Evolutionary conservation across 2,797 vertebrate genomes (phyloP).

Genomic region (Anisognathus igniventris): DNA sequence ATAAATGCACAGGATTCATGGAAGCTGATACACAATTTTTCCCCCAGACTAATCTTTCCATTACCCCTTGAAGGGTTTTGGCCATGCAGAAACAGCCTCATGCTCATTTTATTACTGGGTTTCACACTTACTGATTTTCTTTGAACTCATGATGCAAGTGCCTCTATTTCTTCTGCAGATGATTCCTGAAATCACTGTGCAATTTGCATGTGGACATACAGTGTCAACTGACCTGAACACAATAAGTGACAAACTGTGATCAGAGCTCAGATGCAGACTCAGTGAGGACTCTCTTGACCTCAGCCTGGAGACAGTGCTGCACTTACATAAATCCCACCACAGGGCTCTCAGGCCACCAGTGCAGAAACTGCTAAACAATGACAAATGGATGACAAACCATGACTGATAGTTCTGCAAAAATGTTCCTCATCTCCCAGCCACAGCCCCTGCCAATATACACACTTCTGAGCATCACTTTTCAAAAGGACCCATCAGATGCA

Average conservation of each 20-base stretch:
- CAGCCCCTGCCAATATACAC: background rate
- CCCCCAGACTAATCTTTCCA: background rate
- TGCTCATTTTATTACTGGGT: background rate
- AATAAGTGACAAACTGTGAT: background rate
- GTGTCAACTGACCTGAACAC: background rate
- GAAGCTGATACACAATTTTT: background rate
- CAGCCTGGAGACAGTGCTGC: background rate
- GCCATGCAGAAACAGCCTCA: conserved; percentile 6
- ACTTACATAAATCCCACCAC: background rate
- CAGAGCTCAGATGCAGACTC: background rate
- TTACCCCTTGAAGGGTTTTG: conserved; percentile 18
- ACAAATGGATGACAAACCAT: background rate
- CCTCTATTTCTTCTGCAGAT: background rate
- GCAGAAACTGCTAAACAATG: background rate
- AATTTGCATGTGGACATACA: background rate
- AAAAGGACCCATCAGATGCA: background rate
- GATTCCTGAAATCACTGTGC: background rate
- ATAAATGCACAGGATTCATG: background rate
- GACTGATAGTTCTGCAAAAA: background rate
- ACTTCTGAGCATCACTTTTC: background rate
- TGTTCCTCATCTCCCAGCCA: background rate
- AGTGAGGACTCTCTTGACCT: background rate
- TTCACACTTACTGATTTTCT: conserved; percentile 14
- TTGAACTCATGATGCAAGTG: background rate
- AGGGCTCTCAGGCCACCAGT: background rate